Percentiles rank a stretch among this genome's conserved stretches.
phyloP scores from a whole-genome alignment of 2,888 invertebrate species.

The Sialis fuliginosa region DNA sequence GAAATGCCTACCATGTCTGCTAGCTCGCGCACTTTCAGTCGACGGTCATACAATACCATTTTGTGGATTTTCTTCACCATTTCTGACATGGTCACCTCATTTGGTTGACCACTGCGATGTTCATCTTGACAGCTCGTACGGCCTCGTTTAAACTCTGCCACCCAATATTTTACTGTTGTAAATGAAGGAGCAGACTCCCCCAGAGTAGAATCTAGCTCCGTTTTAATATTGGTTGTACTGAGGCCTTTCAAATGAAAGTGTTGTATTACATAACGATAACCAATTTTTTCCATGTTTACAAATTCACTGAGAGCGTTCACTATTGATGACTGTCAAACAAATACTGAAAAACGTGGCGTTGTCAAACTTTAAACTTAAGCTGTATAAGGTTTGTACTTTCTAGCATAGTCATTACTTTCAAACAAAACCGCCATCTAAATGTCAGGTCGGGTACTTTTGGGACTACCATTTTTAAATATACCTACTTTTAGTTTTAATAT shows the following conservation, averaged over 20 bases:
- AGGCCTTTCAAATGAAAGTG: constrained; percentile 9
- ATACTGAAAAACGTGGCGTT: constrained; percentile 3
- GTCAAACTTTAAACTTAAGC: constrained; percentile 4
- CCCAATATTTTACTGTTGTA: constrained; percentile 7
- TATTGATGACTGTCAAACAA: constrained; percentile 2
- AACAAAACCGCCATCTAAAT: neutral
- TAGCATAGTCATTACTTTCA: neutral
- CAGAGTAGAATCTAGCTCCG: constrained; percentile 12
- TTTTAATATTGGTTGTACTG: constrained; percentile 12
- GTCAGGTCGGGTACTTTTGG: neutral
- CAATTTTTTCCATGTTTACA: constrained; percentile 5
- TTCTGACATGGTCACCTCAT: constrained; percentile 5
- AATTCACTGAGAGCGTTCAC: constrained; percentile 5
- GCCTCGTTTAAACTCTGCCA: constrained; percentile 9
- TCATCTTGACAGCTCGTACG: neutral
- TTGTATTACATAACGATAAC: constrained; percentile 3
- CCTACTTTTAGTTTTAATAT: too few species aligned
- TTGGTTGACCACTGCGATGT: constrained; percentile 8
- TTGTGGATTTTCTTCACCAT: constrained; percentile 9
- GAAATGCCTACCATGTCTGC: constrained; percentile 1
- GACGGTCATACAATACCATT: constrained; percentile 5
- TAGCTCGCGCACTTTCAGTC: constrained; percentile 3
- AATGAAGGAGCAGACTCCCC: constrained; percentile 11
- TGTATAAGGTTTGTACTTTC: neutral
- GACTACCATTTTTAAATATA: too few species aligned